Evolutionary conservation across 1,140 invertebrate species (phyloP).

Genomic region (Cheumatopsyche charites): DNA sequence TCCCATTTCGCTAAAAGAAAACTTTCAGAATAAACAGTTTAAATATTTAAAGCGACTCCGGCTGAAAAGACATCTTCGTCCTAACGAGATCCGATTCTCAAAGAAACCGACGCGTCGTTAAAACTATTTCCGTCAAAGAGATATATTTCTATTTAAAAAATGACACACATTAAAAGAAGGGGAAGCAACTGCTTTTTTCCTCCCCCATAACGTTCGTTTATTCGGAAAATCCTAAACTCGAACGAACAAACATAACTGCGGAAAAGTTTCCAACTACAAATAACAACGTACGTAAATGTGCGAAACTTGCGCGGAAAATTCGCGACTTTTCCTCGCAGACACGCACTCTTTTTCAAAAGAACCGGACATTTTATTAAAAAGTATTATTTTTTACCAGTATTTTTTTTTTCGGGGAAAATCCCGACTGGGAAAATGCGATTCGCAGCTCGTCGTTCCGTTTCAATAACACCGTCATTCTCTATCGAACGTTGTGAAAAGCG

Average conservation of each 20-base stretch:
- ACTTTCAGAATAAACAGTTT: conserved; percentile 39
- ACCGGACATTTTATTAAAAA: background rate
- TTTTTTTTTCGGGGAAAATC: too few species aligned
- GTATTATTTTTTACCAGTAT: background rate
- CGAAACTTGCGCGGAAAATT: background rate
- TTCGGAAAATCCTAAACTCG: conserved; percentile 1
- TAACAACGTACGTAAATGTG: background rate
- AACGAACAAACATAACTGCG: conserved; percentile 9
- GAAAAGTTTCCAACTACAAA: conserved; percentile 23
- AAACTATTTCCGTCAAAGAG: too few species aligned
- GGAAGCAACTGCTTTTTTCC: too few species aligned
- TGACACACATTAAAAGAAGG: too few species aligned
- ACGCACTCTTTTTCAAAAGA: background rate
- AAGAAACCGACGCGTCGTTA: too few species aligned
- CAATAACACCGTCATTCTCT: conserved; percentile 2
- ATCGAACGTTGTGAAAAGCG: conserved; percentile 5
- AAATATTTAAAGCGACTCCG: conserved; percentile 31
- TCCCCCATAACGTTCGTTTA: too few species aligned
- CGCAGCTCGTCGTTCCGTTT: background rate
- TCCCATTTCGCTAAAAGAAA: conserved; percentile 7
- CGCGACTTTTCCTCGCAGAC: too few species aligned
- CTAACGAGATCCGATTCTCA: conserved; percentile 19
- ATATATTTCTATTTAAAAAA: too few species aligned
- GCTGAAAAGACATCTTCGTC: conserved; percentile 23
- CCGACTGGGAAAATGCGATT: background rate